phyloP scores from a whole-genome alignment of 1,140 invertebrate species.

The Nasonia vitripennis region DNA sequence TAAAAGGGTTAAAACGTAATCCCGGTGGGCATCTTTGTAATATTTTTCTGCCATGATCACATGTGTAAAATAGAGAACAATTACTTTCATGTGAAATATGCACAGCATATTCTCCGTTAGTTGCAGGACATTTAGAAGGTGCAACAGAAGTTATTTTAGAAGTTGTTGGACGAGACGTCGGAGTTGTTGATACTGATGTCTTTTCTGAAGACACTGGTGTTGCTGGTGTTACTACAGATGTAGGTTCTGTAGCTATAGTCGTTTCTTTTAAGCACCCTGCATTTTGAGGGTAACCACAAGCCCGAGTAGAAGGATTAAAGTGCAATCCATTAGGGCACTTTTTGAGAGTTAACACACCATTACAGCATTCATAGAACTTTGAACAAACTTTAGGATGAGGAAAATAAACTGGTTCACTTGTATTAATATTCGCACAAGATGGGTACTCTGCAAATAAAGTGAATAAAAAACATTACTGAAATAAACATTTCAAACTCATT shows the following conservation, averaged over 20 bases:
- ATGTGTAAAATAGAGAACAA: slow-evolving; percentile 19
- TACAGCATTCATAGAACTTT: slow-evolving; percentile 25
- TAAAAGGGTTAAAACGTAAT: slow-evolving; percentile 23
- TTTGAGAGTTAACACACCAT: not conserved
- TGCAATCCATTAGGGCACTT: not conserved
- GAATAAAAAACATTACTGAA: no score
- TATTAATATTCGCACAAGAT: not conserved
- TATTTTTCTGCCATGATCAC: not conserved
- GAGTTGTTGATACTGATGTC: no score
- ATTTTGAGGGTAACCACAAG: not conserved
- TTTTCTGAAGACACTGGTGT: no score
- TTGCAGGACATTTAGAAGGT: not conserved
- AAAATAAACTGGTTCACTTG: not conserved
- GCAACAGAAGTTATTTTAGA: not conserved
- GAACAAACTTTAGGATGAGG: slow-evolving; percentile 13
- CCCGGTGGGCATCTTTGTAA: slow-evolving; percentile 6
- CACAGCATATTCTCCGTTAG: not conserved
- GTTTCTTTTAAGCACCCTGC: not conserved
- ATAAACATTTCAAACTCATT: no score
- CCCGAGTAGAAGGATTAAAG: not conserved
- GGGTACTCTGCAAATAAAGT: not conserved
- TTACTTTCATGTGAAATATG: slow-evolving; percentile 32
- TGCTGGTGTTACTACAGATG: not conserved
- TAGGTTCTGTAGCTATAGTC: not conserved
- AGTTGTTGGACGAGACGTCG: not conserved